phyloP scores from a whole-genome alignment of 2,797 vertebrate genomes.

The Decapterus maruadsi region DNA sequence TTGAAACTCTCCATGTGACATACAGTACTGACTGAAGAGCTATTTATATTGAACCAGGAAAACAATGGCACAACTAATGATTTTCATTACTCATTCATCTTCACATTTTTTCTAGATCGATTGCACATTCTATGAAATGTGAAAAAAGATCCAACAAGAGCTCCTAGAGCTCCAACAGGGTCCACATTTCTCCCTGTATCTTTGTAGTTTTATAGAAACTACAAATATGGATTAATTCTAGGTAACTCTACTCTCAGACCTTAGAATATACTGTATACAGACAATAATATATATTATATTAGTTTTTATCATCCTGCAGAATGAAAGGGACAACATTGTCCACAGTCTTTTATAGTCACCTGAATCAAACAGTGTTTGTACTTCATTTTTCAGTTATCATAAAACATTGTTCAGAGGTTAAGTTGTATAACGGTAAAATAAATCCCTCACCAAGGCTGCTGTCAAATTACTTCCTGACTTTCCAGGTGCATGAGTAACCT shows the following conservation, averaged over 20 bases:
- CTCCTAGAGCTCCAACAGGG: too few species aligned
- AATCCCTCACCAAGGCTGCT: not conserved
- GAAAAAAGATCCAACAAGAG: not conserved
- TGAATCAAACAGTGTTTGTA: not conserved
- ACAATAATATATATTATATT: too few species aligned
- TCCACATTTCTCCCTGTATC: too few species aligned
- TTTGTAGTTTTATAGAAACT: not conserved
- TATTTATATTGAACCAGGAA: not conserved
- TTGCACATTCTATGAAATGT: not conserved
- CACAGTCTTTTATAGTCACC: not conserved
- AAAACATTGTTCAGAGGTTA: slow-evolving; percentile 24
- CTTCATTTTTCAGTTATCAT: not conserved
- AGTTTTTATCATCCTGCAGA: not conserved
- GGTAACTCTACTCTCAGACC: too few species aligned
- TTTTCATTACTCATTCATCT: not conserved
- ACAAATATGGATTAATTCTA: not conserved
- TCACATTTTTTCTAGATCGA: not conserved
- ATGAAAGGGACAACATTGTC: not conserved
- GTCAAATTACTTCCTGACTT: not conserved
- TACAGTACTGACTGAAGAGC: too few species aligned
- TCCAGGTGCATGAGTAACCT: not conserved
- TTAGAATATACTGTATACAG: too few species aligned
- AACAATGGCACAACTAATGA: not conserved
- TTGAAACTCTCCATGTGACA: not conserved
- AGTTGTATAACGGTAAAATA: slow-evolving; percentile 23